A percentile compares a stretch with the other conserved stretches of the same genome.
Conservation (phyloP, 2,113 vertebrate genomes). For the Polypterus bichir region DNA sequence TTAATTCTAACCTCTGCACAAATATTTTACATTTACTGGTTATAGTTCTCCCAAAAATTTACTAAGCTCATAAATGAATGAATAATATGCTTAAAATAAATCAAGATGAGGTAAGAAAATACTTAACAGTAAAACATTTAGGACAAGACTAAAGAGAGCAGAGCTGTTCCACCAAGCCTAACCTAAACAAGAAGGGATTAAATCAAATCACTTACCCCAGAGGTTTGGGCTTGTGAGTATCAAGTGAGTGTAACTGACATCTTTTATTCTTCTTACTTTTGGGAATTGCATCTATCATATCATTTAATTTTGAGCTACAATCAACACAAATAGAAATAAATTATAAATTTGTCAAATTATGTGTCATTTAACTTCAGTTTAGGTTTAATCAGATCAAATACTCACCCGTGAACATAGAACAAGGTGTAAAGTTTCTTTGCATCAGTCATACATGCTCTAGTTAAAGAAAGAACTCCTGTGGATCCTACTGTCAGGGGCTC, state of each 20-base stretch:
- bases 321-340: slow-evolving; percentile 5
- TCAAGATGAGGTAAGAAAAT: too few species aligned
- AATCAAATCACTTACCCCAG: slow-evolving; percentile 70
- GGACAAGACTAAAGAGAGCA: too few species aligned
- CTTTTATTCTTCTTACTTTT: slow-evolving; percentile 98
- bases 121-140: too few species aligned
- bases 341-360: background rate
- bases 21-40: too few species aligned
- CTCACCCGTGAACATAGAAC: slow-evolving; percentile 90
- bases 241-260: slow-evolving; percentile 91
- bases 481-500: slow-evolving; percentile 83
- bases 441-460: slow-evolving; percentile 75
- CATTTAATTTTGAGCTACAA: slow-evolving; percentile 82
- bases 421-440: slow-evolving; percentile 82
- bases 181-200: too few species aligned
- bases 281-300: slow-evolving; percentile 90
- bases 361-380: background rate
- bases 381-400: background rate
- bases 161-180: too few species aligned
- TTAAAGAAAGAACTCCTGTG: slow-evolving; percentile 76
- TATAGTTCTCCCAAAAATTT: too few species aligned
- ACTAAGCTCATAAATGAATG: too few species aligned
- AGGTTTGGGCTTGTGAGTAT: slow-evolving; percentile 93
- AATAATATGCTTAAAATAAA: too few species aligned
- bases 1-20: too few species aligned